Percentiles rank a stretch among this genome's conserved stretches.
Conservation (phyloP, 2,888 invertebrate species). For the Ptycholaimellus sp. region DNA sequence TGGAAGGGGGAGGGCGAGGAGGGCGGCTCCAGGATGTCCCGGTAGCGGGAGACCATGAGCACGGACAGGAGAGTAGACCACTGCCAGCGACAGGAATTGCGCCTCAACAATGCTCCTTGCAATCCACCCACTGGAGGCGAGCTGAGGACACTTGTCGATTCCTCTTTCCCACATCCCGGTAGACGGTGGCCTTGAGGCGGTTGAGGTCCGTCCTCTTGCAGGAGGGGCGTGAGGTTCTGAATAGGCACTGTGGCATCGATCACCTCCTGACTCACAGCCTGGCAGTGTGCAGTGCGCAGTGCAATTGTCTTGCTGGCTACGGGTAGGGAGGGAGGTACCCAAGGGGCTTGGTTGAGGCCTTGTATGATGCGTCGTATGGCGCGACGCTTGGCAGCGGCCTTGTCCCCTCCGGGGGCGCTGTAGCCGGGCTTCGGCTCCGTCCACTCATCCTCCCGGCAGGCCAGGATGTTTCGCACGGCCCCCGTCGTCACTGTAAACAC, state of each 20-base stretch:
- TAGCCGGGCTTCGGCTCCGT: not conserved
- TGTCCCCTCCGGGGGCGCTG: not conserved
- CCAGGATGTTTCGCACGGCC: slow-evolving; percentile 95
- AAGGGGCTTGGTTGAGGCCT: not conserved
- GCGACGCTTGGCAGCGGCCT: not conserved
- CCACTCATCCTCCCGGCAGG: slow-evolving; percentile 30
- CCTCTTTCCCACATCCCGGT: slow-evolving; percentile 98
- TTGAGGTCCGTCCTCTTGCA: slow-evolving; percentile 99
- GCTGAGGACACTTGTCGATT: no score
- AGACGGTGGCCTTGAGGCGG: slow-evolving; percentile 83
- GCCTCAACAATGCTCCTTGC: no score
- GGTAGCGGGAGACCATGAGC: slow-evolving; percentile 94
- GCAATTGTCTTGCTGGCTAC: no score
- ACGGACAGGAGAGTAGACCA: slow-evolving; percentile 97
- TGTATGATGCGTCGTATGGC: not conserved
- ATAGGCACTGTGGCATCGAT: no score
- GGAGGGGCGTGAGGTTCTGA: slow-evolving; percentile 77
- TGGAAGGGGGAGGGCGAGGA: slow-evolving; percentile 24
- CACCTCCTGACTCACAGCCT: no score
- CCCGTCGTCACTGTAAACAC: slow-evolving; percentile 90
- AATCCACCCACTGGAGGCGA: no score
- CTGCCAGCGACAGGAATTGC: slow-evolving; percentile 90
- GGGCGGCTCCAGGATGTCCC: slow-evolving; percentile 73
- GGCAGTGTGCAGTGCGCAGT: no score
- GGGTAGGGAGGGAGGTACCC: no score